phyloP scores from a whole-genome alignment of 2,797 vertebrate species.

The Selene dorsalis region DNA sequence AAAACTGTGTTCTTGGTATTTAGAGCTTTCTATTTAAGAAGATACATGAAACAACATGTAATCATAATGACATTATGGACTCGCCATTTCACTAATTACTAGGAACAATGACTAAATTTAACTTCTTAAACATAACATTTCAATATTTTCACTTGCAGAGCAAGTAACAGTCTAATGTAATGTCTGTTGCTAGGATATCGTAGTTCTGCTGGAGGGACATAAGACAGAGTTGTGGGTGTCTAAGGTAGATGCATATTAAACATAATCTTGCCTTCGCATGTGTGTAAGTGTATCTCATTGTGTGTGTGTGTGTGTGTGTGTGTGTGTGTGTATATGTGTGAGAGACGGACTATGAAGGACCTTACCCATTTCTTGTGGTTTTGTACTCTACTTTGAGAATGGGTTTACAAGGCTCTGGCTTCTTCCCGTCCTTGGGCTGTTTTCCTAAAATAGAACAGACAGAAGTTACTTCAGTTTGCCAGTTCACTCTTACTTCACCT shows the following conservation, averaged over 20 bases:
- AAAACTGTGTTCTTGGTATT: background rate
- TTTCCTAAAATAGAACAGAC: constrained; percentile 90
- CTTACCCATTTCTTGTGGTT: constrained; percentile 95
- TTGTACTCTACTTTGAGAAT: constrained; percentile 99
- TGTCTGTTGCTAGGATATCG: background rate
- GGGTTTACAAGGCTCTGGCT: constrained; percentile 99
- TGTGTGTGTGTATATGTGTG: background rate
- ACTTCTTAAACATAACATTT: background rate
- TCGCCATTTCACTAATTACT: background rate
- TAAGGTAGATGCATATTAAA: background rate
- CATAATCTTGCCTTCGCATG: background rate
- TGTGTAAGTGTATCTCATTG: background rate
- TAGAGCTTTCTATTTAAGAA: background rate
- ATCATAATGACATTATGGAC: background rate
- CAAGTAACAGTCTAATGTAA: constrained; percentile 5
- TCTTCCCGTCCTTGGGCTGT: constrained; percentile 99
- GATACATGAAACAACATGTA: background rate
- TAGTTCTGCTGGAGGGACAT: background rate
- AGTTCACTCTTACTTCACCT: constrained; percentile 45
- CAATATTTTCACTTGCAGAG: background rate
- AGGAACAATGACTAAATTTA: background rate
- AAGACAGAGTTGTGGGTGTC: background rate
- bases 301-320: background rate
- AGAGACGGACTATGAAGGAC: constrained; percentile 10
- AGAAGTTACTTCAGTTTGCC: constrained; percentile 69